phyloP scores from a whole-genome alignment of 2,113 vertebrate species.

The Notarius quadriscutis region DNA sequence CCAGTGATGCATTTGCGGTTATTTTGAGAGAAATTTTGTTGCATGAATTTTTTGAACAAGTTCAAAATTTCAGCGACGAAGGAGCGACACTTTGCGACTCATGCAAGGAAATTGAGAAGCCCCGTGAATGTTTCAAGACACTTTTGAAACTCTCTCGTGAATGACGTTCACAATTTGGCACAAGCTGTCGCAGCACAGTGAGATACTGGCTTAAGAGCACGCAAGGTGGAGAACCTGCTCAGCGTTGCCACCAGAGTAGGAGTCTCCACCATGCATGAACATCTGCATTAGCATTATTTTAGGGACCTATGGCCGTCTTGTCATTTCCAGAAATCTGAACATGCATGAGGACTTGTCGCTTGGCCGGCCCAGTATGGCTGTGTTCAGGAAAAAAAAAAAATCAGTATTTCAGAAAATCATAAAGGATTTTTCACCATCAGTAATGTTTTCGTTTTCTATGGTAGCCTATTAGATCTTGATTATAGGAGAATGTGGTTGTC shows the following conservation, averaged over 20 bases:
- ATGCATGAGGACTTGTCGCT: neutral
- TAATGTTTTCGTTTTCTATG: neutral
- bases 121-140: too few relatives aligned
- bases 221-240: neutral
- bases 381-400: neutral
- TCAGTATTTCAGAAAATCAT: neutral
- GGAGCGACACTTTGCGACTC: too few relatives aligned
- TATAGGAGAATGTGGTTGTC: neutral
- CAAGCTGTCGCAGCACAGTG: too few relatives aligned
- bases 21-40: too few relatives aligned
- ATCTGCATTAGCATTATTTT: neutral
- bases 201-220: neutral
- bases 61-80: too few relatives aligned
- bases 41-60: too few relatives aligned
- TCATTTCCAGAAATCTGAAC: neutral
- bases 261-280: neutral
- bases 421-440: neutral
- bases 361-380: neutral
- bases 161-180: too few relatives aligned
- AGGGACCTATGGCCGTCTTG: neutral
- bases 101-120: too few relatives aligned
- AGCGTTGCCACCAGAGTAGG: neutral
- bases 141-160: too few relatives aligned
- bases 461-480: neutral
- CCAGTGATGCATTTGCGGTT: too few relatives aligned